Conservation (phyloP, 1,140 invertebrate genomes). For the Rhynchophorus ferrugineus region DNA sequence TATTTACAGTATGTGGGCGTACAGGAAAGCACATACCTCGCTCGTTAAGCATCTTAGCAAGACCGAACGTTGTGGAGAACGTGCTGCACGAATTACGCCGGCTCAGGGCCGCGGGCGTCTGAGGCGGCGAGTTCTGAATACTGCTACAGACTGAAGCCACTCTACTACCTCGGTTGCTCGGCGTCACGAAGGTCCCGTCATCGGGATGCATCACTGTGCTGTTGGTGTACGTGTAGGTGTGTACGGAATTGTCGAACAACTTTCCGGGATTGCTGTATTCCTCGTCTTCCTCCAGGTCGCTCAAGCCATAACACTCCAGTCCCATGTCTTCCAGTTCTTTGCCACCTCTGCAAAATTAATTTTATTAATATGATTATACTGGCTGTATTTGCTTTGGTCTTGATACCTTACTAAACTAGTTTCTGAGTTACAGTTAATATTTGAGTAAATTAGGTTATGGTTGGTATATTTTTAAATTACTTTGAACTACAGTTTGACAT, state of each 20-base stretch:
- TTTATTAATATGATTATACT: no score
- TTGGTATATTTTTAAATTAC: no score
- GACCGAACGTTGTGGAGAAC: conserved; percentile 68
- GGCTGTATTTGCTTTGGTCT: no score
- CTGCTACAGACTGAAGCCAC: conserved; percentile 42
- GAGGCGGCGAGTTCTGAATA: conserved; percentile 44
- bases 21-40: conserved; percentile 51
- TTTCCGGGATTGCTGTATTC: conserved; percentile 67
- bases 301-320: conserved; percentile 68
- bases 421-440: no score
- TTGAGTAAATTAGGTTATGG: no score
- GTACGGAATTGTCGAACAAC: conserved; percentile 66
- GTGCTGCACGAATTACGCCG: conserved; percentile 66
- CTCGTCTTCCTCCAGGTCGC: conserved; percentile 85
- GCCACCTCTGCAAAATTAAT: conserved; percentile 51
- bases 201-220: conserved; percentile 86
- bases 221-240: conserved; percentile 81
- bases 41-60: conserved; percentile 75
- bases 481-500: no score
- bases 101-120: conserved; percentile 54
- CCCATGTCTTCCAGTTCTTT: conserved; percentile 70
- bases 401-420: no score
- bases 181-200: conserved; percentile 59
- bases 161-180: conserved; percentile 44
- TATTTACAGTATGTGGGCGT: no score